Percentiles rank a stretch among this genome's conserved stretches.
Conservation (phyloP, 1,140 invertebrate species). For the Drosophila orena region DNA sequence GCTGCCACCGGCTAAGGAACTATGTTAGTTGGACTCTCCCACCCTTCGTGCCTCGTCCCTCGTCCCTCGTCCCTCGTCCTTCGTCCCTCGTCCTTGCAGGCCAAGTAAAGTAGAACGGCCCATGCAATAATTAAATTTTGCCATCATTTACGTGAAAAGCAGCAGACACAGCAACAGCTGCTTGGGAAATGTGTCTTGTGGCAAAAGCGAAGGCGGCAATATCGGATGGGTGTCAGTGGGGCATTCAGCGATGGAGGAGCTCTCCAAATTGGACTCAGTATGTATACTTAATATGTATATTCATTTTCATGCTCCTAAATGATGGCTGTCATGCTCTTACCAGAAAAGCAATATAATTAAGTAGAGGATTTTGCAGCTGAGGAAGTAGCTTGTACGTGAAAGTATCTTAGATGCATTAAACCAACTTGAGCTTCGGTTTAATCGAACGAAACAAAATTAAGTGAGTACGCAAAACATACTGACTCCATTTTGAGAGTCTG, state of each 20-base stretch:
- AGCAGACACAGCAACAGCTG: constrained; percentile 57
- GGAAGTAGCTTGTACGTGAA: not conserved
- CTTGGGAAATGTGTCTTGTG: constrained; percentile 22
- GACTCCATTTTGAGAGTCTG: not conserved
- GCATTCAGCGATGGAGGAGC: constrained; percentile 28
- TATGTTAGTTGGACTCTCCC: constrained; percentile 56
- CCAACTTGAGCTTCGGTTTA: too few species aligned
- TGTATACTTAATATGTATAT: constrained; percentile 19
- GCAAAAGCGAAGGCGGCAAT: constrained; percentile 4
- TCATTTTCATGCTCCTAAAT: constrained; percentile 17
- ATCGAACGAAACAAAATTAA: not conserved
- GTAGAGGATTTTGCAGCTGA: not conserved
- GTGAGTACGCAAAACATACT: not conserved
- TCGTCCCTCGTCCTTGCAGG: not conserved
- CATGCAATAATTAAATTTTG: constrained; percentile 74
- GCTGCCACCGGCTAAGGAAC: constrained; percentile 37
- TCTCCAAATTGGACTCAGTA: constrained; percentile 3
- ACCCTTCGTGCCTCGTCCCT: too few species aligned
- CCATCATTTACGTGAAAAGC: constrained; percentile 68
- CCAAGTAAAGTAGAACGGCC: constrained; percentile 46
- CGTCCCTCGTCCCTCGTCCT: not conserved
- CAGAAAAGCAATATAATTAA: constrained; percentile 2
- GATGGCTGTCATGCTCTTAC: constrained; percentile 4
- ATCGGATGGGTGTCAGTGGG: constrained; percentile 41
- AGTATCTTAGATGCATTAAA: too few species aligned